Conservation (phyloP, 1,140 invertebrate genomes). For the Grapholita molesta region DNA sequence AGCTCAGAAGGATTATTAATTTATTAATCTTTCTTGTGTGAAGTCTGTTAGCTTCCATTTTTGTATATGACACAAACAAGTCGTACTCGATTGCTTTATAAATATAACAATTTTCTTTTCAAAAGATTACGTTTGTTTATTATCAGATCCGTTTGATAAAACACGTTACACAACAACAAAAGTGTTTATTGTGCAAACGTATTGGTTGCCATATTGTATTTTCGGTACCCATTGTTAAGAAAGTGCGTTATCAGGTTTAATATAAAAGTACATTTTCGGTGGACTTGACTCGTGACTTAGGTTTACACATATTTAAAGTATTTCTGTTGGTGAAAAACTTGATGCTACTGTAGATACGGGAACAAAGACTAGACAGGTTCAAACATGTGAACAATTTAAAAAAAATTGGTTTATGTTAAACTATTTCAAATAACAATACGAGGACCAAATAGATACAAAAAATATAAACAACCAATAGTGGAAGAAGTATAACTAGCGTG, state of each 20-base stretch:
- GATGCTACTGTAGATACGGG: neutral
- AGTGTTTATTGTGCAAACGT: constrained; percentile 7
- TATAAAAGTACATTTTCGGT: neutral
- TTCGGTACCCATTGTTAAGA: neutral
- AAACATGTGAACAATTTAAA: no score
- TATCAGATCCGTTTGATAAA: constrained; percentile 2
- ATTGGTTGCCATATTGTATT: neutral
- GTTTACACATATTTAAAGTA: neutral
- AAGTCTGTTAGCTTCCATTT: neutral
- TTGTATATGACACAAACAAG: neutral
- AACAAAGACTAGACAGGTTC: no score
- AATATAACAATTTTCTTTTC: neutral
- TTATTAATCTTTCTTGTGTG: neutral
- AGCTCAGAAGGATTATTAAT: neutral
- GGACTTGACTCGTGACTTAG: neutral
- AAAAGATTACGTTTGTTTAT: constrained; percentile 9
- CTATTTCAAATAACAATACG: no score
- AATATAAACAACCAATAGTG: no score
- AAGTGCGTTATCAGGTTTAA: neutral
- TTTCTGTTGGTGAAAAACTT: neutral
- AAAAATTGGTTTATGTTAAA: no score
- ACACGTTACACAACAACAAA: constrained; percentile 14
- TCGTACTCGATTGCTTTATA: constrained; percentile 1
- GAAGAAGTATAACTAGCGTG: no score
- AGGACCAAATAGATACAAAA: no score